These are phyloP conservation scores for Drosophila macrothrix DNA, from an alignment of 2,888 invertebrate species.

Conservation along the genomic window DNA sequence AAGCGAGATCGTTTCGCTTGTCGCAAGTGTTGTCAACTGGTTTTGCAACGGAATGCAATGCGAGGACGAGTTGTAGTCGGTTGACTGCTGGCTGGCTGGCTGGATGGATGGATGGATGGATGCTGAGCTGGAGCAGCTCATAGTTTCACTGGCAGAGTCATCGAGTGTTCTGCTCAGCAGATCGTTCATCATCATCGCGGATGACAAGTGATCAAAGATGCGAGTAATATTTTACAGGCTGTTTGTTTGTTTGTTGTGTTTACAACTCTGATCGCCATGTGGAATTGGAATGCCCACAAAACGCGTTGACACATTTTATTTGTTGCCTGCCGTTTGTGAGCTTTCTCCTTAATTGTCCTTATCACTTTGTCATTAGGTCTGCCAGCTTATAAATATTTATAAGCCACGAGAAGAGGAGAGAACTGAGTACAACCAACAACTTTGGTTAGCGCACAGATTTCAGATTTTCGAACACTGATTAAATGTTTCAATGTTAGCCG, in stretches of 20 bases:
- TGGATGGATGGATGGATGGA: background rate
- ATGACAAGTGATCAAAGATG: constrained; percentile 80
- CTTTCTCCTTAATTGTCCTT: constrained; percentile 81
- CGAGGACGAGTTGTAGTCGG: constrained; percentile 12
- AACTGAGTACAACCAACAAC: constrained; percentile 14
- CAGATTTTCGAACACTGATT: constrained; percentile 77
- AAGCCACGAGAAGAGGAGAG: constrained; percentile 4
- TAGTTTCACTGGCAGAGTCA: constrained; percentile 2
- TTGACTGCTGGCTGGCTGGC: background rate
- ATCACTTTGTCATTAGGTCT: constrained; percentile 78
- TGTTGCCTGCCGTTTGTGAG: constrained; percentile 37
- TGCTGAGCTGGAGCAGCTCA: constrained; percentile 13
- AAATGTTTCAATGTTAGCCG: constrained; percentile 71
- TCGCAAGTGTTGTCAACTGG: constrained; percentile 81
- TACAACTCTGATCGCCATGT: constrained; percentile 65
- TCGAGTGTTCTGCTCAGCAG: constrained; percentile 17
- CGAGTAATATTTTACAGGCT: constrained; percentile 78
- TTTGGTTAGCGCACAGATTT: constrained; percentile 64
- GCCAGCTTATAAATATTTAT: constrained; percentile 72
- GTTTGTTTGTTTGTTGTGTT: constrained; percentile 53
- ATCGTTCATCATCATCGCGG: constrained; percentile 76
- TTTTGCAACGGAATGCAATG: constrained; percentile 65
- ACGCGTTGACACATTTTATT: constrained; percentile 73
- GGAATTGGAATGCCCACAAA: constrained; percentile 45
- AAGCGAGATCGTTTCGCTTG: constrained; percentile 80